Conservation (phyloP, 2,113 vertebrate species). For the Apteryx owenii region DNA sequence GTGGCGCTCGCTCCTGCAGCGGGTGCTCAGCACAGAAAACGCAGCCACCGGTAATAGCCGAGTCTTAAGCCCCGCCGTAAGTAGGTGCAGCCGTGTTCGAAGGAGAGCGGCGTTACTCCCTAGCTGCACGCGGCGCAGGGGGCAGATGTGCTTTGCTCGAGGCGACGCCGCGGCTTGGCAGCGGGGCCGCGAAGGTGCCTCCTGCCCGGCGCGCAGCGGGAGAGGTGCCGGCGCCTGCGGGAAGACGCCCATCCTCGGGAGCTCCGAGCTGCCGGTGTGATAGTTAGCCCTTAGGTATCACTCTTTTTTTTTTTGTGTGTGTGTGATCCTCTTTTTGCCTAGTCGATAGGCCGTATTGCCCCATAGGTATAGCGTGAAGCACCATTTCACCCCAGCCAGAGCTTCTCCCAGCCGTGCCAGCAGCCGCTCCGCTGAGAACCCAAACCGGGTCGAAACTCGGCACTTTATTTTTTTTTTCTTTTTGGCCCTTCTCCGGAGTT, state of each 20-base stretch:
- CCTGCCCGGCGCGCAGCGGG: background rate
- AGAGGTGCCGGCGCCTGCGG: conserved; percentile 23
- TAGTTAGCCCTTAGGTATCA: conserved; percentile 52
- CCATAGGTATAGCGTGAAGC: conserved; percentile 44
- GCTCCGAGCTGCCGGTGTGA: conserved; percentile 57
- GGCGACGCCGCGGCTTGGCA: background rate
- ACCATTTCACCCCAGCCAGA: conserved; percentile 52
- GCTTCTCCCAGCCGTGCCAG: background rate
- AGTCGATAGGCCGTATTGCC: background rate
- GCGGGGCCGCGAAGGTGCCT: background rate
- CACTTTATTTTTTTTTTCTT: background rate
- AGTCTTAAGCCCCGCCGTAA: background rate
- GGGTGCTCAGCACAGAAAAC: background rate
- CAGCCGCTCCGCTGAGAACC: background rate
- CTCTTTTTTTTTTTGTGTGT: background rate
- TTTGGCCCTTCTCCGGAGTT: conserved; percentile 33
- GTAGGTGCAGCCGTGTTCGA: rapidly evolving
- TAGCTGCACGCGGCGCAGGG: background rate
- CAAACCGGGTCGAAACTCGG: background rate
- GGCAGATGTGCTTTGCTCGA: background rate
- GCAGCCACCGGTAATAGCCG: background rate
- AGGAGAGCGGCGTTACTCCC: background rate
- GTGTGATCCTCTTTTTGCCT: conserved; percentile 18
- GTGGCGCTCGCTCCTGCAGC: background rate
- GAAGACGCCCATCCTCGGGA: background rate